Evolutionary conservation across 2,797 vertebrate genomes (phyloP).

Genomic region (Mormyrus hasselquistii): DNA sequence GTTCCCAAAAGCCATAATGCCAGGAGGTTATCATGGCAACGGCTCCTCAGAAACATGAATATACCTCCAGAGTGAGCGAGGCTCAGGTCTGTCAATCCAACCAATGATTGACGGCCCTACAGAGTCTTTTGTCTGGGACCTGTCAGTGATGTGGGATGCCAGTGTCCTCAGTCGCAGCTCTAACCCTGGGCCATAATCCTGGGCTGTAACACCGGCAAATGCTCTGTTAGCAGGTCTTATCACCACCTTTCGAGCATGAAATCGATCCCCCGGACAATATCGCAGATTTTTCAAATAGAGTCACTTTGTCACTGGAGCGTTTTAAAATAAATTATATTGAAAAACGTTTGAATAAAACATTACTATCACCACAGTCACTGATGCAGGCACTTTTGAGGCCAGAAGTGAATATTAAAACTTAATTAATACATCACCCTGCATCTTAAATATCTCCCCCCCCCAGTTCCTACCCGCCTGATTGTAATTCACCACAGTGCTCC

Average conservation of each 20-base stretch:
- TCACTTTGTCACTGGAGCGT: background rate
- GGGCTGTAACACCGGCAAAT: background rate
- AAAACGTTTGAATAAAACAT: constrained; percentile 11
- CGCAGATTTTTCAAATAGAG: background rate
- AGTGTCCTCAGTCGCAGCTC: background rate
- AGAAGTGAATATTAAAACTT: background rate
- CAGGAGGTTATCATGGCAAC: background rate
- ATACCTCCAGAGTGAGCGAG: background rate
- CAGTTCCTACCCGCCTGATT: background rate
- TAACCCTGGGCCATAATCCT: background rate
- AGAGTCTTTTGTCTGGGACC: background rate
- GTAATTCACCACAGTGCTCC: background rate
- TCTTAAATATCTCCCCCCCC: background rate
- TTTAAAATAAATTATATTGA: constrained; percentile 13
- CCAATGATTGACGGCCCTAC: background rate
- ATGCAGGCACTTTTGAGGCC: background rate
- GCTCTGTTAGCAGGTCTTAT: background rate
- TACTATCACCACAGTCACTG: background rate
- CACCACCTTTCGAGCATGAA: background rate
- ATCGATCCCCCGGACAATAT: background rate
- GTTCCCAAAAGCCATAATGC: background rate
- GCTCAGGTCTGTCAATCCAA: background rate
- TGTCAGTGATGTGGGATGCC: background rate
- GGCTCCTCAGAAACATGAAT: background rate
- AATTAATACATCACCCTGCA: constrained; percentile 5